phyloP scores from a whole-genome alignment of 2,113 vertebrate genomes.

The Octodon degus region DNA sequence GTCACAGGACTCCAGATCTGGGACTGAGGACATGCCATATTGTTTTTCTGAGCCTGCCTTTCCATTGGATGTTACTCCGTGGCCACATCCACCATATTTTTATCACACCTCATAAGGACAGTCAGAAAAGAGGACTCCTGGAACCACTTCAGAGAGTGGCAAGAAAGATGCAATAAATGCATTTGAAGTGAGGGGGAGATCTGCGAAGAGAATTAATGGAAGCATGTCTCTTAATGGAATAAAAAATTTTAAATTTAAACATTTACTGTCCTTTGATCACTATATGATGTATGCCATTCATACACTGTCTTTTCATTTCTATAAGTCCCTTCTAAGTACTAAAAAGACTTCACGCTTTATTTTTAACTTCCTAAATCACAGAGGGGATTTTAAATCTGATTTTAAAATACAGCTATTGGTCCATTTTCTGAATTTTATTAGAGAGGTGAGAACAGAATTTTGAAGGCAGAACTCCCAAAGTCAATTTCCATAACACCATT shows the following conservation, averaged over 20 bases:
- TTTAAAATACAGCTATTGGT: not conserved
- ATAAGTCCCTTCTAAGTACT: not conserved
- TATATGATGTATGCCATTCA: not conserved
- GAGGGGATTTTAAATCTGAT: not conserved
- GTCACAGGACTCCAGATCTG: not conserved
- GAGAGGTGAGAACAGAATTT: conserved; percentile 33
- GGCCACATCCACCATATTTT: not conserved
- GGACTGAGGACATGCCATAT: not conserved
- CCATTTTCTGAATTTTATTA: not conserved
- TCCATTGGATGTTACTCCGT: not conserved
- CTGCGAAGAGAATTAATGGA: not conserved
- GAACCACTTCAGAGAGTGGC: not conserved
- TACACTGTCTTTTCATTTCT: not conserved
- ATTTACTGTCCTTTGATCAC: not conserved
- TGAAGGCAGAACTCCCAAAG: not conserved
- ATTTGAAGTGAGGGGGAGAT: not conserved
- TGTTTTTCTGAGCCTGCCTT: not conserved
- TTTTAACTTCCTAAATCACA: conserved; percentile 9
- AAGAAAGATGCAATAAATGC: not conserved
- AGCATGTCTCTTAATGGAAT: not conserved
- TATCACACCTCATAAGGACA: not conserved
- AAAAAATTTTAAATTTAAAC: not conserved
- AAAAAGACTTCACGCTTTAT: not conserved
- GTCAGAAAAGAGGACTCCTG: not conserved
- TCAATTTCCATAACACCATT: not conserved